A percentile compares a stretch with the other conserved stretches of the same genome.
phyloP scores from a whole-genome alignment of 1,140 invertebrate species.

The Leptinotarsa undecemlineata region DNA sequence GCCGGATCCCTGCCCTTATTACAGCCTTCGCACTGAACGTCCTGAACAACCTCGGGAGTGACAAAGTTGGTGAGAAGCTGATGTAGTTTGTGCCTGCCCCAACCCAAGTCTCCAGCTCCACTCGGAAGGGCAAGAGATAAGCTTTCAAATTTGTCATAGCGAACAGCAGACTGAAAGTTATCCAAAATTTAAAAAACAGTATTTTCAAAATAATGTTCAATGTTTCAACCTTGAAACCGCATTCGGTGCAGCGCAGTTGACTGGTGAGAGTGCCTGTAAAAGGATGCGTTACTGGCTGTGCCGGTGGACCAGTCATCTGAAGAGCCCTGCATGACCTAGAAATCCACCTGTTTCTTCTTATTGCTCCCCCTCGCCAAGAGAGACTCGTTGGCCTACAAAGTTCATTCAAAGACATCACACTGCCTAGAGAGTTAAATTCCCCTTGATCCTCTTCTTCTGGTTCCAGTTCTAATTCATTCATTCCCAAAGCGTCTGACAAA shows the following conservation, averaged over 20 bases:
- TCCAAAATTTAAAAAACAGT: not conserved
- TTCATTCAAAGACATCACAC: slow-evolving; percentile 54
- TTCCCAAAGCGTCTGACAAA: slow-evolving; percentile 69
- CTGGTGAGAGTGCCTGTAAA: slow-evolving; percentile 83
- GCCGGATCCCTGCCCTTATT: slow-evolving; percentile 58
- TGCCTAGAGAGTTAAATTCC: slow-evolving; percentile 49
- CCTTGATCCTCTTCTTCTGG: slow-evolving; percentile 38
- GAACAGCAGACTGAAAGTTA: slow-evolving; percentile 71
- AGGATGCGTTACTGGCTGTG: slow-evolving; percentile 62
- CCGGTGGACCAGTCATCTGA: slow-evolving; percentile 57
- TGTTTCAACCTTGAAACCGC: slow-evolving; percentile 70
- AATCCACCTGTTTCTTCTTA: slow-evolving; percentile 53
- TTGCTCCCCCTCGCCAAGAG: slow-evolving; percentile 46
- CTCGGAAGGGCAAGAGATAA: slow-evolving; percentile 76
- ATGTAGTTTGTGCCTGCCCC: slow-evolving; percentile 64
- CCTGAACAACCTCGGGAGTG: slow-evolving; percentile 78
- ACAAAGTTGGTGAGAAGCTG: slow-evolving; percentile 80
- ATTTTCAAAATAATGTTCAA: not conserved
- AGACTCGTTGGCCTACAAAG: slow-evolving; percentile 49
- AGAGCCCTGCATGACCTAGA: slow-evolving; percentile 56
- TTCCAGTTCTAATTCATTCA: slow-evolving; percentile 49
- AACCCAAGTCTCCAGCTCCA: slow-evolving; percentile 58
- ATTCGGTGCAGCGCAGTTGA: slow-evolving; percentile 79
- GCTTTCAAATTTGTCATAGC: slow-evolving; percentile 89
- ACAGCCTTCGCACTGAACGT: slow-evolving; percentile 83